Base-by-base conservation (phyloP, 2,888 invertebrate species). In the Mythimna ferrago region DNA sequence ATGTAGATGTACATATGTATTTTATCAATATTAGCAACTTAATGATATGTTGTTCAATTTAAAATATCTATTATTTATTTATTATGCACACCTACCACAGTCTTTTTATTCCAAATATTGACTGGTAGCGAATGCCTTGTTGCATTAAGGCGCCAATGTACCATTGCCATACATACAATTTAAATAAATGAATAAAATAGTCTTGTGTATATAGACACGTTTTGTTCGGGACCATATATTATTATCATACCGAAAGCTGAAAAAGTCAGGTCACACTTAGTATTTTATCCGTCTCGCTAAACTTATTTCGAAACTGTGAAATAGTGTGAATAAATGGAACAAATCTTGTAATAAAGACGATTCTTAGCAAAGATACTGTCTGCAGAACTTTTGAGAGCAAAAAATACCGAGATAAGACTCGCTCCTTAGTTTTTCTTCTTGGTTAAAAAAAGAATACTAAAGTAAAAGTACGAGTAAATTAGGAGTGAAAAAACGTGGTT, bases 371-470 rank as follows among this genome's bases (percentile, higher is more conserved):
- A 16, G 35, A 41, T 44, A 56, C 2, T 53, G 21, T 60, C 60
- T 38, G 32, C 44, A 61, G 14, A 54, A 68, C 57, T 65, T 53
- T 57, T 0, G 9, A 63, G 58, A 9, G 1, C 11, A 54, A 58
- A 41, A 69, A 66, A 78, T 10, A 5, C n/a, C 51, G 6, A 65
- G 65, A 65, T 62, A 78, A 54, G 10, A 62, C 38, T 41, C 1
- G 26, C 14, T 63, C 26, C 10, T 32, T 38, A 67, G 60, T 41
- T 66, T 66, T 48, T 41, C 10, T 26, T 44, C 16, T 14, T 14
- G 11, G 0, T 19, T 75, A 19, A 38, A 44, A 38, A 75, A 56
- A 38, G 9, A 11, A n/a, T 1, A 21, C 14, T 11, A 64, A 60
- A 53, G n/a, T 14, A 48, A 77, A 73, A 58, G 38, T 32, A 32